Evolutionary conservation across 2,797 vertebrate genomes (phyloP), one percentile per base, ranked within the genome.

Genomic region (Crocidura indochinensis): DNA sequence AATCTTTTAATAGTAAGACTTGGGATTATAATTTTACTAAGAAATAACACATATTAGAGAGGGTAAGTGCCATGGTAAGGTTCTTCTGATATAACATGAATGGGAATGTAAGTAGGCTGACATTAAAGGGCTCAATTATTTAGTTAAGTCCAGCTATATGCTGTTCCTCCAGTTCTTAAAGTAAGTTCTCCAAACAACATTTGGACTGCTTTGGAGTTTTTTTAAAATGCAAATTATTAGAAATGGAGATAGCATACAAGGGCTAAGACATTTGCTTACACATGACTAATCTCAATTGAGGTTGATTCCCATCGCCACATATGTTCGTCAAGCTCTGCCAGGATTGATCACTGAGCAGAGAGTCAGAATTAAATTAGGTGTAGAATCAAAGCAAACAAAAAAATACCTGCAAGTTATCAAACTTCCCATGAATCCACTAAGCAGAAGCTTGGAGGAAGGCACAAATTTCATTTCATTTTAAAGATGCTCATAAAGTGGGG

Each of bases 171-270:
- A 49, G 6, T 75, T 74, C 86, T 47, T 68, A 75, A 65, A 73
- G 46, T 11, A 47, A 24, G 2, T 22, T 86, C 27, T 47, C 31
- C 29, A 78, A 47, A 77, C 1, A 67, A 10, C 60, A 84, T n/a
- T 29, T 67, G 22, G 0, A 46, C 46, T 51, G 77, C 11, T n/a
- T 8, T 1, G 26, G 69, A 75, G 76, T 8, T 24, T 67, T 0
- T 56, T 46, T 87, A 26, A 93, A 60, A 68, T 15, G 15, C 53
- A 74, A 56, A 76, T 75, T 72, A 47, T 38, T 68, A 29, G 31
- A 2, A 6, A 4, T 60, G 19, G 7, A 60, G 22, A 60, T 17
- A 60, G 19, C 20, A 17, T 60, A 20, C 1, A 20, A 17, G 38
- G 5, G 38, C 38, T 38, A 38, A 38, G 38, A 38, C 17, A 60